Base-by-base conservation (phyloP, 2,113 vertebrate genomes). In the Lepisosteus oculatus region DNA sequence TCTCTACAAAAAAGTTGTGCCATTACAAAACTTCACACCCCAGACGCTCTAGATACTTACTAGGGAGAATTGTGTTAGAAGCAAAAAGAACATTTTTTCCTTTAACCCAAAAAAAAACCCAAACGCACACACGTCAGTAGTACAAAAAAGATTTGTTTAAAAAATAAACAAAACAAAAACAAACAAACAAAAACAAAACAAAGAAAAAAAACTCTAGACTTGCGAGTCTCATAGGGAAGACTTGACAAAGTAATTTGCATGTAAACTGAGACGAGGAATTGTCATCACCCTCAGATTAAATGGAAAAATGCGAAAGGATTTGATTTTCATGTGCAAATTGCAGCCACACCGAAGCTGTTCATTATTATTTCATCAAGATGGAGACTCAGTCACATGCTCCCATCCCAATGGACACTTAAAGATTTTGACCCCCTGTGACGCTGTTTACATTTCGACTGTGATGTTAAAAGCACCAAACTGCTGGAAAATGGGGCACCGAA, bases 251-350 rank as follows among this genome's bases (percentile, higher is more conserved):
- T 74, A 67, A 89, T 92, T 90, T 89, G 85, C 87, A 91, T 90
- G 80, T 87, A 87, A 90, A 91, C 87, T 87, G 86, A 78, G 85
- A 85, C 78, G 85, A 85, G 80, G 86, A 83, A 89, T 89, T 84
- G 86, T 91, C 87, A 82, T 85, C 77, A 77, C 85, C 83, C 78
- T 81, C 74, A 75, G 81, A 83, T 85, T 84, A 85, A 79, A 89
- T 66, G 81, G 85, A 62, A 78, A 74, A 80, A 79, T 61, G 74
- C 61, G n/a, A 65, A 4, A 75, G 73, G 77, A 81, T 71, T 81
- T 76, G 83, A 89, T 92, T 89, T 90, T 89, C 87, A 91, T 91
- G 88, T 92, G 91, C 87, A 91, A 91, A 92, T 91, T 88, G 83
- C 83, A 89, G 82, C 87, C 82, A 82, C 71, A 69, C 83, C 72